A percentile compares a stretch with the other conserved stretches of the same genome.
phyloP scores from a whole-genome alignment of 2,113 vertebrate species.

The Gnathonemus echidnorhynchus region DNA sequence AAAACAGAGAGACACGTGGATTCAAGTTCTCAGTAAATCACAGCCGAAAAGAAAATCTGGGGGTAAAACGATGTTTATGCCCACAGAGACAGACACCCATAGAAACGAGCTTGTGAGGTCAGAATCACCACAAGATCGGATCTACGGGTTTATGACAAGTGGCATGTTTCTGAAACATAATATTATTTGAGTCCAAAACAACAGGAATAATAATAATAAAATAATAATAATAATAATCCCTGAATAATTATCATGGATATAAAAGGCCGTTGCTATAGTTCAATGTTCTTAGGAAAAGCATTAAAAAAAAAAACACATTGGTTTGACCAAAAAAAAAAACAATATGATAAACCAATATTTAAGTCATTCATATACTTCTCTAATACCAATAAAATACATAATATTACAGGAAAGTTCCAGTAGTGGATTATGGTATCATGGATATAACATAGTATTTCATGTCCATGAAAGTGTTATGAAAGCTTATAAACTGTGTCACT shows the following conservation, averaged over 20 bases:
- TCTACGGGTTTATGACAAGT: slow-evolving; percentile 99
- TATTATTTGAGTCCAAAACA: not conserved
- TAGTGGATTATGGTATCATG: not conserved
- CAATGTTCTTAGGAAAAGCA: not conserved
- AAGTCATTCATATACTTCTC: not conserved
- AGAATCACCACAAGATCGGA: slow-evolving; percentile 98
- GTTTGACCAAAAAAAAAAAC: not conserved
- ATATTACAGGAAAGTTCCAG: not conserved
- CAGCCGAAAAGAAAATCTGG: not conserved
- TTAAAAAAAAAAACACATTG: not conserved
- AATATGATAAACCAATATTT: not conserved
- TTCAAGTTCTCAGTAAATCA: not conserved
- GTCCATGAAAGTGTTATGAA: not conserved
- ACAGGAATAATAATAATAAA: not conserved
- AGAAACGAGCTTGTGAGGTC: slow-evolving; percentile 96
- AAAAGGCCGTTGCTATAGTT: not conserved
- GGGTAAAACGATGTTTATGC: slow-evolving; percentile 50
- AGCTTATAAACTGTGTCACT: not conserved
- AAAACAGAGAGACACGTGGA: not conserved
- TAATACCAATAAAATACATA: not conserved
- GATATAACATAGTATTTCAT: not conserved
- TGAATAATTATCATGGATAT: not conserved
- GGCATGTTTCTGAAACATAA: slow-evolving; percentile 48
- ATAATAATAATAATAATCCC: not conserved
- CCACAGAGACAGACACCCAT: slow-evolving; percentile 98